A percentile compares a stretch with the other conserved stretches of the same genome.
Evolutionary conservation across 1,140 invertebrate genomes (phyloP).

Genomic region (Brachionus rubens): DNA sequence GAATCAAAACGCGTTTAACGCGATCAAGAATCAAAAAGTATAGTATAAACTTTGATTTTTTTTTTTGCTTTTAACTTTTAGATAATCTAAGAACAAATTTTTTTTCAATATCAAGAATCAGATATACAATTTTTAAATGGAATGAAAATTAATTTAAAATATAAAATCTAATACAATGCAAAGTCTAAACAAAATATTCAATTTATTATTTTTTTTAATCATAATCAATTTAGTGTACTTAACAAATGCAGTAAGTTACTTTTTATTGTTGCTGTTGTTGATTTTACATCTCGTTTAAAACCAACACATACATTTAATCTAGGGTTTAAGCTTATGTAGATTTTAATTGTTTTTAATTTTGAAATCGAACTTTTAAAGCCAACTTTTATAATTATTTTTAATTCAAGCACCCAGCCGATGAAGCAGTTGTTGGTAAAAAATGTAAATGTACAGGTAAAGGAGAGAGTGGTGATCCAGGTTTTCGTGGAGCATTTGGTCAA

Average conservation of each 20-base stretch:
- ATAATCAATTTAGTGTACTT: not conserved
- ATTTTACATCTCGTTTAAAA: no score
- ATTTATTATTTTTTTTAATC: slow-evolving; percentile 6
- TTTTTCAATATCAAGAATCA: no score
- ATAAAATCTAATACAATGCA: not conserved
- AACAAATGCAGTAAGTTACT: not conserved
- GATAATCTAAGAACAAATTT: not conserved
- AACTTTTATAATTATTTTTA: not conserved
- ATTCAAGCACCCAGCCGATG: not conserved
- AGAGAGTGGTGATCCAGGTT: slow-evolving; percentile 63
- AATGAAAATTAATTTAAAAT: not conserved
- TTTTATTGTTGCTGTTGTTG: not conserved
- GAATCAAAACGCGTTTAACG: no score
- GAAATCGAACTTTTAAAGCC: not conserved
- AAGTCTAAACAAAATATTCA: slow-evolving; percentile 14
- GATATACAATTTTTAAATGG: slow-evolving; percentile 21
- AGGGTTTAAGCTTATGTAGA: no score
- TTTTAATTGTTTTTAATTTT: no score
- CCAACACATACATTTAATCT: no score
- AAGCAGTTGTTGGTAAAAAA: slow-evolving; percentile 9
- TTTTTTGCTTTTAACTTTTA: not conserved
- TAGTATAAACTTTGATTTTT: no score
- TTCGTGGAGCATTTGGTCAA: slow-evolving; percentile 59
- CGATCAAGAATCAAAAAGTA: no score
- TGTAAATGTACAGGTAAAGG: slow-evolving; percentile 46